phyloP scores from a whole-genome alignment of 2,888 invertebrate species.

The Diadegma fenestrale region DNA sequence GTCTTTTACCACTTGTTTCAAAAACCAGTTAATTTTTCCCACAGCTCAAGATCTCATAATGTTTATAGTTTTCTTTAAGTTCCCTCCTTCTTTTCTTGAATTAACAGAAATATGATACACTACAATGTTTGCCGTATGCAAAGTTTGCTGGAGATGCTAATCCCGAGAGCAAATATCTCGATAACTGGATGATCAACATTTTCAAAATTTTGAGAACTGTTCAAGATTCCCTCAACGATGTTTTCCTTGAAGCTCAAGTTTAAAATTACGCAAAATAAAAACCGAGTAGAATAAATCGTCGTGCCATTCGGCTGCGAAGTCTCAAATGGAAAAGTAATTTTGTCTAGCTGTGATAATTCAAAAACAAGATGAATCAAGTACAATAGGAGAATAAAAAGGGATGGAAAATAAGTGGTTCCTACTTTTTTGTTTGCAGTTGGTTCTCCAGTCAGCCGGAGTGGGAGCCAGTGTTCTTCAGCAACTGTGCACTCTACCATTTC shows the following conservation, averaged over 20 bases:
- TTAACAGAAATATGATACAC: neutral
- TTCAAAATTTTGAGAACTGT: neutral
- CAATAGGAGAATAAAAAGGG: neutral
- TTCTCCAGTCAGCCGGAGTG: constrained; percentile 90
- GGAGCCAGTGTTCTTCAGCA: constrained; percentile 93
- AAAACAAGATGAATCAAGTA: neutral
- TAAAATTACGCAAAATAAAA: neutral
- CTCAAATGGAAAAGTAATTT: constrained; percentile 16
- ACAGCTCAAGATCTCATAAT: neutral
- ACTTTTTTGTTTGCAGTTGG: constrained; percentile 86
- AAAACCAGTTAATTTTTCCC: constrained; percentile 34
- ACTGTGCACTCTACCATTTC: constrained; percentile 93
- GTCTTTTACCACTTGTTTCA: constrained; percentile 11
- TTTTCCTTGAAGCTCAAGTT: neutral
- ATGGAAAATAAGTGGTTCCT: neutral
- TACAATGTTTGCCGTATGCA: neutral
- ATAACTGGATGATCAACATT: neutral
- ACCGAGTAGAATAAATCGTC: neutral
- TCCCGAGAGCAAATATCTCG: neutral
- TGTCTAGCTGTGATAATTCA: neutral
- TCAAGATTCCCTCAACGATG: neutral
- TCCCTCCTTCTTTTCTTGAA: neutral
- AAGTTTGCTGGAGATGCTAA: neutral
- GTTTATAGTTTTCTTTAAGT: neutral
- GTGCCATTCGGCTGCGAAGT: neutral